Evolutionary conservation across 2,888 invertebrate genomes (phyloP).

Genomic region (Platyscelio sp.): DNA sequence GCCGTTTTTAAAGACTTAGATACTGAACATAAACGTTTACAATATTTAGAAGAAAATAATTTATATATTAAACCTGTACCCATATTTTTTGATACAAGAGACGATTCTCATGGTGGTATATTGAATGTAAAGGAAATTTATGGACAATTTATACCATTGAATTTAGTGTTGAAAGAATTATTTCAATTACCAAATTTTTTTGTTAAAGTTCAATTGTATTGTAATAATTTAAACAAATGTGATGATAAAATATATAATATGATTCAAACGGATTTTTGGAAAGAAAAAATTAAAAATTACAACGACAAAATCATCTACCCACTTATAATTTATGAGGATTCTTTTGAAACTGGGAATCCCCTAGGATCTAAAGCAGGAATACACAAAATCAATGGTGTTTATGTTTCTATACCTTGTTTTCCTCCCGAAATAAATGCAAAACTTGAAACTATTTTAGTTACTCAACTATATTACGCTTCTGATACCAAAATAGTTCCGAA

Average conservation of each 20-base stretch:
- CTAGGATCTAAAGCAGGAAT: slow-evolving; percentile 25
- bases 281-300: slow-evolving; percentile 6
- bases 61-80: slow-evolving; percentile 26
- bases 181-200: slow-evolving; percentile 24
- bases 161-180: background rate
- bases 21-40: slow-evolving; percentile 31
- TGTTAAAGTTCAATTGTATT: slow-evolving; percentile 9
- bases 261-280: slow-evolving; percentile 13
- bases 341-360: slow-evolving; percentile 30
- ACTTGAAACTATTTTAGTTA: slow-evolving; percentile 4
- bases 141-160: slow-evolving; percentile 11
- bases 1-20: background rate
- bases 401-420: slow-evolving; percentile 7
- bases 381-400: slow-evolving; percentile 23
- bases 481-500: background rate
- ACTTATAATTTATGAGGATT: slow-evolving; percentile 21
- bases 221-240: background rate
- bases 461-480: slow-evolving; percentile 20
- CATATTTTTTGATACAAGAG: slow-evolving; percentile 17
- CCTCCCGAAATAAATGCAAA: slow-evolving; percentile 2
- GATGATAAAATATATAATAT: slow-evolving; percentile 16
- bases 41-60: slow-evolving; percentile 25
- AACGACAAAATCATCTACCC: slow-evolving; percentile 2
- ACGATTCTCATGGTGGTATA: slow-evolving; percentile 15
- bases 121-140: background rate